Percentiles rank a stretch among this genome's conserved stretches.
Evolutionary conservation across 2,888 invertebrate genomes (phyloP).

Genomic region (Ennomos erosarius): DNA sequence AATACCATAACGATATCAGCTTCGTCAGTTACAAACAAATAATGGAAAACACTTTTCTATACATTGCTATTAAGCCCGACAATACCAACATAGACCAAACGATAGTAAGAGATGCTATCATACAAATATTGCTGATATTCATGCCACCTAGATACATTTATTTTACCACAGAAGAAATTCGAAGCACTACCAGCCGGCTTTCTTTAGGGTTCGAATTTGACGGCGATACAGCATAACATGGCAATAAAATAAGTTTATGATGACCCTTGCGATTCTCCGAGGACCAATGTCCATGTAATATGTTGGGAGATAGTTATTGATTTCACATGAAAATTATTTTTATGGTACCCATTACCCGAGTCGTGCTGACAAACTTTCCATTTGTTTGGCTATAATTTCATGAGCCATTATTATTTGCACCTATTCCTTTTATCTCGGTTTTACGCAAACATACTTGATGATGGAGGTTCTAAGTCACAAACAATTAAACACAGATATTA

Average conservation of each 20-base stretch:
- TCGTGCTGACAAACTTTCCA: no score
- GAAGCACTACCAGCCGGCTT: slow-evolving; percentile 4
- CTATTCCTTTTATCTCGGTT: no score
- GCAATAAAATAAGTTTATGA: slow-evolving; percentile 62
- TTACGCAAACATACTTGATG: no score
- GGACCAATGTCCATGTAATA: slow-evolving; percentile 41
- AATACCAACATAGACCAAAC: slow-evolving; percentile 15
- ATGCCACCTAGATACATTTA: slow-evolving; percentile 5
- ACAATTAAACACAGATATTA: no score
- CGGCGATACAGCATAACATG: slow-evolving; percentile 55
- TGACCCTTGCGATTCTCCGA: slow-evolving; percentile 38
- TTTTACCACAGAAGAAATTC: slow-evolving; percentile 13
- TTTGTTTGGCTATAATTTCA: no score
- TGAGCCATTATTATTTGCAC: no score
- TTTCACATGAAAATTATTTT: slow-evolving; percentile 23
- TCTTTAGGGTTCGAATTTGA: slow-evolving; percentile 22
- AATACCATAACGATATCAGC: slow-evolving; percentile 39
- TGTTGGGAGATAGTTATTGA: slow-evolving; percentile 38
- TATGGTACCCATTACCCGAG: background rate
- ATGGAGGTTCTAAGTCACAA: no score
- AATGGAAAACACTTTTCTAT: slow-evolving; percentile 23
- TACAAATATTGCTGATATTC: slow-evolving; percentile 11
- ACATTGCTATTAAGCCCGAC: slow-evolving; percentile 34
- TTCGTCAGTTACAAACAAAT: slow-evolving; percentile 27
- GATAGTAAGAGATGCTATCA: slow-evolving; percentile 6